Conservation (phyloP, 2,888 invertebrate species). For the Kryphioiulus occultus region DNA sequence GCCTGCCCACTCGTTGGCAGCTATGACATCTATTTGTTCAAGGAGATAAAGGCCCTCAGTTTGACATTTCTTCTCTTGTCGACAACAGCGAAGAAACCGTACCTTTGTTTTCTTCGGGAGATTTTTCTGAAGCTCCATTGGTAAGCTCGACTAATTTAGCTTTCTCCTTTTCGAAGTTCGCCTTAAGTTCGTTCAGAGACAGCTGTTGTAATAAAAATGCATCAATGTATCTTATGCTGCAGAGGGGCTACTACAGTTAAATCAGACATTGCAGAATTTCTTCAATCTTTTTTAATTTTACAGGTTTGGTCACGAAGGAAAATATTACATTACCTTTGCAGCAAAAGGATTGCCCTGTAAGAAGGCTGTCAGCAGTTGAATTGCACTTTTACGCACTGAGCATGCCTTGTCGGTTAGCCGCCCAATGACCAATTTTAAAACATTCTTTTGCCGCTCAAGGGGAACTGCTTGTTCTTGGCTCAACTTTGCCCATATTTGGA, state of each 20-base stretch:
- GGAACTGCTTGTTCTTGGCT: constrained; percentile 83
- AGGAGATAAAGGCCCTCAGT: not conserved
- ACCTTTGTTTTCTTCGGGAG: not conserved
- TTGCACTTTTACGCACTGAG: constrained; percentile 83
- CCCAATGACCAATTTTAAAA: constrained; percentile 73
- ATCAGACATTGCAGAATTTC: not conserved
- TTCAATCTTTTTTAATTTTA: no score
- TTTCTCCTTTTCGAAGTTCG: constrained; percentile 70
- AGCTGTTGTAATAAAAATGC: constrained; percentile 60
- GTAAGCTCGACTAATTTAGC: constrained; percentile 72
- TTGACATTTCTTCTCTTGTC: not conserved
- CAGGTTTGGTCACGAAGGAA: not conserved
- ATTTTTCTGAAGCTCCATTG: constrained; percentile 47
- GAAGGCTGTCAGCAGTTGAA: constrained; percentile 78
- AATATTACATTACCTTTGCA: constrained; percentile 61
- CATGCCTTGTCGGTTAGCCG: constrained; percentile 84
- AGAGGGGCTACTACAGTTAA: no score
- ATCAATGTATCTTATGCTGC: not conserved
- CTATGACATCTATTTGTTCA: not conserved
- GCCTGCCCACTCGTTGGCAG: not conserved
- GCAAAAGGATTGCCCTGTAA: constrained; percentile 86
- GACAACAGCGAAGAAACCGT: not conserved
- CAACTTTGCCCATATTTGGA: constrained; percentile 83
- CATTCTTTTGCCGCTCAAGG: constrained; percentile 71
- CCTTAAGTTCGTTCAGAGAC: constrained; percentile 68